Evolutionary conservation across 2,888 invertebrate genomes (phyloP), one percentile per base, ranked within the genome.

Genomic region (Piscicola geometra): DNA sequence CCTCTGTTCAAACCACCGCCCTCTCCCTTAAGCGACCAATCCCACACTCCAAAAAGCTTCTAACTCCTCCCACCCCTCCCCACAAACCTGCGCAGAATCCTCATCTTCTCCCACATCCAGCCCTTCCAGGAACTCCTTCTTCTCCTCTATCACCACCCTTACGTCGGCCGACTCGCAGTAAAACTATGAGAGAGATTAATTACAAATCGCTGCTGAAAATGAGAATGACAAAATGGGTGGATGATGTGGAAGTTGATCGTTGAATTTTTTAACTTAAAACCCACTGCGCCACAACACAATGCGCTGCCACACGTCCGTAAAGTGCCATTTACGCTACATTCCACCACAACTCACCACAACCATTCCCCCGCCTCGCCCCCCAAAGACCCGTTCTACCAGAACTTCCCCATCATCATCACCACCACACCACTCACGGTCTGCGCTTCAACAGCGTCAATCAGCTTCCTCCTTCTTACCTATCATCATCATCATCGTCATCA

Each of bases 101-200:
- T 96, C 95, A 85, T 98, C 97, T 78, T 92, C 91, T 0, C 96
- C 97, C 67, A 91, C 90, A 84, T 96, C 95, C 12, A 88, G 81
- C 76, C 83, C 83, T 15, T 83, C 84, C 80, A 87, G 80, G 68
- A 91, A 88, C 0, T 92, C 91, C 28, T 90, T 89, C 79, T 93
- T 93, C 82, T 94, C 94, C 66, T 89, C 88, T 82, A 97, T 91
- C 95, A 96, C 97, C n/a, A 91, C 90, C 81, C 93, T 92, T 0
- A 93, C 92, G 86, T 98, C 97, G 85, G 75, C 71, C 33, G 79
- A 77, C 67, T 79, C 78, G 18, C 76, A 30, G 71, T 79, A 79
- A 69, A 79, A 78, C 78, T 79, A 32, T 52, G 69, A 12, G 35
- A 64, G 64, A n/a, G 30, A 64, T n/a, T 28, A 30, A 18, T 50